phyloP scores from a whole-genome alignment of 2,888 invertebrate genomes.

The Microplitis deprimator region DNA sequence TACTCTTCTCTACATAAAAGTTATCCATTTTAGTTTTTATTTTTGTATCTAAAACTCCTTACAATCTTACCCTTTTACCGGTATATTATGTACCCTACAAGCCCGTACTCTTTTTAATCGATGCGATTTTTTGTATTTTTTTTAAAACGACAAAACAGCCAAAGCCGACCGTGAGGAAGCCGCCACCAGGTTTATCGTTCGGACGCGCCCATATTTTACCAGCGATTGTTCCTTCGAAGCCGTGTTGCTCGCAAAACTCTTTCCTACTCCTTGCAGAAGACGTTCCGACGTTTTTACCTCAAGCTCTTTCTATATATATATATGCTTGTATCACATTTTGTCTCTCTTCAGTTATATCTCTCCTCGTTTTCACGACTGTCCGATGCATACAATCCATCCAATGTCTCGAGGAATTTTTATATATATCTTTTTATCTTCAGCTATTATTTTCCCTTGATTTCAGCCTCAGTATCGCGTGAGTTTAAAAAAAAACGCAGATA shows the following conservation, averaged over 20 bases:
- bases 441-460: conserved; percentile 12
- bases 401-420: background rate
- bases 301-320: background rate
- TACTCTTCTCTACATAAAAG: conserved; percentile 7
- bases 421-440: conserved; percentile 17
- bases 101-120: conserved; percentile 49
- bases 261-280: conserved; percentile 19
- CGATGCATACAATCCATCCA: background rate
- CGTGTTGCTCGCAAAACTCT: conserved; percentile 24
- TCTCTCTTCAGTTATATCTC: background rate
- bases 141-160: conserved; percentile 44
- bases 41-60: conserved; percentile 42
- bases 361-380: background rate
- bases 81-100: background rate
- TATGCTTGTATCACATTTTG: background rate
- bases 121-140: conserved; percentile 44
- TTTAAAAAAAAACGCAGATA: background rate
- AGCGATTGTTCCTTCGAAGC: conserved; percentile 56
- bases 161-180: conserved; percentile 51
- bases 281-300: conserved; percentile 33
- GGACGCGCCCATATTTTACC: conserved; percentile 58
- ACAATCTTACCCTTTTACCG: conserved; percentile 26
- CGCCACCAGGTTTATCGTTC: conserved; percentile 60
- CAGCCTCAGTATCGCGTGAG: background rate
- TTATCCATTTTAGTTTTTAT: conserved; percentile 7